Evolutionary conservation across 2,888 invertebrate species (phyloP).

Genomic region (Diabrotica balteata): DNA sequence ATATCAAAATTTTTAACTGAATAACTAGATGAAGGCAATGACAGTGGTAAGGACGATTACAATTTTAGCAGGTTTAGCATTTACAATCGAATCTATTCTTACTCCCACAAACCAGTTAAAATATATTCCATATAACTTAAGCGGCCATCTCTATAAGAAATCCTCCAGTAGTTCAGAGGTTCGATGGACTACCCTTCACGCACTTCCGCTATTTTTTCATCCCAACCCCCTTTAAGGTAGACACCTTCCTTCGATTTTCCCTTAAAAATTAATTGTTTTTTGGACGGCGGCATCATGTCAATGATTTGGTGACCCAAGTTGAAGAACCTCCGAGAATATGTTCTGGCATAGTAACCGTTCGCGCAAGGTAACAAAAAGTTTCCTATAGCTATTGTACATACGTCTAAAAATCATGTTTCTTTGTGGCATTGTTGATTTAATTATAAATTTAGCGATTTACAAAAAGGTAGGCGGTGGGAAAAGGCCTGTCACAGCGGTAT

Average conservation of each 20-base stretch:
- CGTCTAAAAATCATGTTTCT: background rate
- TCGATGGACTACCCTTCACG: slow-evolving; percentile 28
- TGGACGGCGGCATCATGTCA: background rate
- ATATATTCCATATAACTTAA: background rate
- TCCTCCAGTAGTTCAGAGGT: slow-evolving; percentile 13
- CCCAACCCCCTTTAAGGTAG: slow-evolving; percentile 8
- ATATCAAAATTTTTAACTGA: too few relatives aligned
- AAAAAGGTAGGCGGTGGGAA: too few relatives aligned
- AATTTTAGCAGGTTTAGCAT: too few relatives aligned
- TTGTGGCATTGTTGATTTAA: too few relatives aligned
- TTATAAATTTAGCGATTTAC: too few relatives aligned
- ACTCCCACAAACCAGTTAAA: too few relatives aligned
- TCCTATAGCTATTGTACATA: background rate
- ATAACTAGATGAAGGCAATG: too few relatives aligned
- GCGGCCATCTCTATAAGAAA: background rate
- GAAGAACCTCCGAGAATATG: slow-evolving; percentile 4
- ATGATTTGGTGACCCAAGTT: slow-evolving; percentile 3
- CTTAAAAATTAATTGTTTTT: slow-evolving; percentile 13
- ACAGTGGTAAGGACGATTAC: too few relatives aligned
- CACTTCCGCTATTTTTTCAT: slow-evolving; percentile 28
- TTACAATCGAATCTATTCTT: too few relatives aligned
- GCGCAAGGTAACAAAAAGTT: background rate
- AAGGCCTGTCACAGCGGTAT: too few relatives aligned
- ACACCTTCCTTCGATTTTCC: slow-evolving; percentile 9
- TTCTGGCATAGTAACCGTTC: background rate